Evolutionary conservation across 2,888 invertebrate species (phyloP), one percentile per base, ranked within the genome.

Genomic region (Ditula angustiorana): DNA sequence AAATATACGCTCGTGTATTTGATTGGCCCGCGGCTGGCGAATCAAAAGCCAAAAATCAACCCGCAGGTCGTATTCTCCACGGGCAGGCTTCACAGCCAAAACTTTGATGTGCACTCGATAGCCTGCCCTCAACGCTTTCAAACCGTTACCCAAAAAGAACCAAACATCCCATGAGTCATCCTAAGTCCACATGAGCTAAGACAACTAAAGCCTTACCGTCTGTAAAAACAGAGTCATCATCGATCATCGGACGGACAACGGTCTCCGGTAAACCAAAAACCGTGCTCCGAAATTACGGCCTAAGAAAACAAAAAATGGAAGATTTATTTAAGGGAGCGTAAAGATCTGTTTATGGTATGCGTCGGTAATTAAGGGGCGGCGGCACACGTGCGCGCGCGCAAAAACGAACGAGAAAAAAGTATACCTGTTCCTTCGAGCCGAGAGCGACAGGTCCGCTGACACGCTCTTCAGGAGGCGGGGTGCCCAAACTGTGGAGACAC

Each of bases 321-420:
- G 92, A 92, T 92, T 92, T 92, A 92, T 92, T 92, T 92, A 92
- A 92, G 87, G 92, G 87, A 91, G 91, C 92, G 92, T 92, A 92
- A 92, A 92, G 91, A 92, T 92, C 90, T 92, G 92, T 92, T 92
- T 92, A 92, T 92, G 92, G 92, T 92, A 92, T 92, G 92, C 90
- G 92, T 88, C 84, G 85, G 90, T 92, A 92, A 92, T 92, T 92
- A 92, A 92, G 92, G 92, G 90, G 88, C 85, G n/a, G n/a, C 87
- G 79, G 86, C 89, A 91, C 91, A 90, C 90, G 92, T 91, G 92
- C 91, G 90, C 86, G 77, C 77, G 71, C 87, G 90, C 88, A 90
- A 88, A 90, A 90, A 90, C 84, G 84, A 81, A 82, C 76, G 83
- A 82, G 82, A 90, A 92, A 92, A 91, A 91, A 82, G 77, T 80